These are phyloP conservation scores for Eremophila alpestris DNA, from an alignment of 2,797 vertebrate species.

Conservation along the genomic window DNA sequence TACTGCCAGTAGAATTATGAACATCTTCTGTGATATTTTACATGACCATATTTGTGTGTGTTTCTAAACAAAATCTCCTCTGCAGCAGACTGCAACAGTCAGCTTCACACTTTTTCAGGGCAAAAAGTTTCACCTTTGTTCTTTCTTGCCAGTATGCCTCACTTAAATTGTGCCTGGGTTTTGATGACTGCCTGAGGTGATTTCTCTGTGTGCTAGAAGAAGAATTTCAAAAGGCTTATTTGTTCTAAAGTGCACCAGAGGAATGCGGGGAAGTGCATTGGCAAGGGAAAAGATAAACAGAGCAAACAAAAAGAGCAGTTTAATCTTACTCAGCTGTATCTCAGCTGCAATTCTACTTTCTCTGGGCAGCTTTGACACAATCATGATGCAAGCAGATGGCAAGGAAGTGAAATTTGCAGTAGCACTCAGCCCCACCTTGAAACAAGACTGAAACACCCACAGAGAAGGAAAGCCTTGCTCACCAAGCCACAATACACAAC, in stretches of 20 bases:
- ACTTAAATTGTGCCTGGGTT: slow-evolving; percentile 1
- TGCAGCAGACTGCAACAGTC: neutral
- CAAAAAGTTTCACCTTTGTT: slow-evolving; percentile 46
- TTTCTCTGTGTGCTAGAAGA: slow-evolving; percentile 11
- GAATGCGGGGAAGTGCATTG: neutral
- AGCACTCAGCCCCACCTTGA: neutral
- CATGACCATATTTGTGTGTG: neutral
- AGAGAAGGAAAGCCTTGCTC: neutral
- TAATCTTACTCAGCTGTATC: slow-evolving; percentile 8
- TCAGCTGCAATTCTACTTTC: slow-evolving; percentile 24
- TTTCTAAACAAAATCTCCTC: slow-evolving; percentile 1
- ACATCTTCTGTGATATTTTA: neutral
- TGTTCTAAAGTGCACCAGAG: slow-evolving; percentile 32
- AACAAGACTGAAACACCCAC: neutral
- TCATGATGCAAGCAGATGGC: fast-evolving
- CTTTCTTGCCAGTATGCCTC: slow-evolving; percentile 2
- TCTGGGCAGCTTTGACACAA: neutral
- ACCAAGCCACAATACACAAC: neutral
- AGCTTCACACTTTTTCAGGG: slow-evolving; percentile 11
- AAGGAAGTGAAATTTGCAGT: neutral
- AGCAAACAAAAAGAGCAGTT: slow-evolving; percentile 29
- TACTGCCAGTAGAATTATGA: neutral
- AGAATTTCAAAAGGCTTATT: slow-evolving; percentile 15
- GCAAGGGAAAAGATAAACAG: slow-evolving; percentile 21
- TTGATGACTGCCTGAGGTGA: neutral